A percentile compares a stretch with the other conserved stretches of the same genome.
These are phyloP conservation scores for Stomatorhinus walkeri DNA, from an alignment of 2,797 vertebrate species.

Conservation along the genomic window DNA sequence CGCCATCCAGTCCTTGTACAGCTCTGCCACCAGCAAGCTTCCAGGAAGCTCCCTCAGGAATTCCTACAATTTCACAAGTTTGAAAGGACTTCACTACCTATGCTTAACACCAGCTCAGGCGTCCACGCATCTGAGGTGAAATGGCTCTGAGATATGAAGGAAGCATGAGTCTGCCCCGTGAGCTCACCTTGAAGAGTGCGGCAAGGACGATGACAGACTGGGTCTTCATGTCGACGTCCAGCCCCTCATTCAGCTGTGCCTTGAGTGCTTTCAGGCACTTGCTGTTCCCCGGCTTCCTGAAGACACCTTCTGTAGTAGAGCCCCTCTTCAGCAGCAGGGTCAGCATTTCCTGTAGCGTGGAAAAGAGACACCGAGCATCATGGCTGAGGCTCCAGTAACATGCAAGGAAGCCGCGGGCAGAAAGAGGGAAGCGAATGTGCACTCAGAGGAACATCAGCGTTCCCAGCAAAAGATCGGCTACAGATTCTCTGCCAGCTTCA, in stretches of 20 bases:
- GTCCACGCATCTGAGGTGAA: not conserved
- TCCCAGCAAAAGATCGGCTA: not conserved
- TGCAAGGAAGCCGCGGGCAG: not conserved
- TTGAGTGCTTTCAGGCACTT: slow-evolving; percentile 75
- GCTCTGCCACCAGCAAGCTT: slow-evolving; percentile 72
- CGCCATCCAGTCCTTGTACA: slow-evolving; percentile 74
- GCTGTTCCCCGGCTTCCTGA: slow-evolving; percentile 77
- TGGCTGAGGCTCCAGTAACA: too few species aligned
- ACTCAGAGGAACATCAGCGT: not conserved
- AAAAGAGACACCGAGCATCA: not conserved
- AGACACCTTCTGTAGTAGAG: slow-evolving; percentile 81
- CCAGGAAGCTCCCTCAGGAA: slow-evolving; percentile 85
- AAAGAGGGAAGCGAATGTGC: not conserved
- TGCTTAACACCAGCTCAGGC: not conserved
- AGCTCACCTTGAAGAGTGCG: slow-evolving; percentile 77
- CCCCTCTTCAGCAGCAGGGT: slow-evolving; percentile 70
- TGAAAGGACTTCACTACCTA: slow-evolving; percentile 8
- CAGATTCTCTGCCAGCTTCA: not conserved
- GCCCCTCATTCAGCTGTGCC: slow-evolving; percentile 73
- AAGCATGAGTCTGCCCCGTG: not conserved
- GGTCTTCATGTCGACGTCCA: slow-evolving; percentile 59
- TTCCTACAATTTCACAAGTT: slow-evolving; percentile 58
- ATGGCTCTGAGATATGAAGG: not conserved
- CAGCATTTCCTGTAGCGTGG: slow-evolving; percentile 69
- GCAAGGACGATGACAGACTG: slow-evolving; percentile 74